Conservation (phyloP, 2,797 vertebrate species). For the Okamejei kenojei region DNA sequence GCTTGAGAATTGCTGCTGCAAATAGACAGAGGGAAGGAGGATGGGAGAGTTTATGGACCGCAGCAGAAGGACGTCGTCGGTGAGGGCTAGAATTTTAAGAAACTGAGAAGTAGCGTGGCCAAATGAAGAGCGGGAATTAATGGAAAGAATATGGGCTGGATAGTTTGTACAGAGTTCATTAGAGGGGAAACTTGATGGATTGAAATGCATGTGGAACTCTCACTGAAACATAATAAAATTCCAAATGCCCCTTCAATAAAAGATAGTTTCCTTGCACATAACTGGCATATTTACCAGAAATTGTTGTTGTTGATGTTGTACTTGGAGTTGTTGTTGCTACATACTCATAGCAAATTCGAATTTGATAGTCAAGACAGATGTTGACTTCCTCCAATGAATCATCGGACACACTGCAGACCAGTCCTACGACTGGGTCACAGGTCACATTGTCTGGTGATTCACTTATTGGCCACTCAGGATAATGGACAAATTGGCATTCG, state of each 20-base stretch:
- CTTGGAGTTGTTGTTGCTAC: neutral
- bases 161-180: too few species aligned
- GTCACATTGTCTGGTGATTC: constrained; percentile 15
- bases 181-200: too few species aligned
- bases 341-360: neutral
- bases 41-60: too few species aligned
- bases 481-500: neutral
- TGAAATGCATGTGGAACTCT: too few species aligned
- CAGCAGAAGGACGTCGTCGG: too few species aligned
- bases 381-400: too few species aligned
- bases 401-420: neutral
- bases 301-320: neutral
- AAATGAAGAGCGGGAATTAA: too few species aligned
- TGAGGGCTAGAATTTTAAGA: too few species aligned
- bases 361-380: neutral
- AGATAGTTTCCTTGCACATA: neutral
- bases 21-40: too few species aligned
- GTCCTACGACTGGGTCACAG: neutral
- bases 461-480: neutral
- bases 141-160: too few species aligned
- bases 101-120: too few species aligned
- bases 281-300: neutral
- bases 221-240: neutral
- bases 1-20: too few species aligned
- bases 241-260: neutral